Conservation (phyloP, 2,888 invertebrate species). For the Apotomis betuletana region DNA sequence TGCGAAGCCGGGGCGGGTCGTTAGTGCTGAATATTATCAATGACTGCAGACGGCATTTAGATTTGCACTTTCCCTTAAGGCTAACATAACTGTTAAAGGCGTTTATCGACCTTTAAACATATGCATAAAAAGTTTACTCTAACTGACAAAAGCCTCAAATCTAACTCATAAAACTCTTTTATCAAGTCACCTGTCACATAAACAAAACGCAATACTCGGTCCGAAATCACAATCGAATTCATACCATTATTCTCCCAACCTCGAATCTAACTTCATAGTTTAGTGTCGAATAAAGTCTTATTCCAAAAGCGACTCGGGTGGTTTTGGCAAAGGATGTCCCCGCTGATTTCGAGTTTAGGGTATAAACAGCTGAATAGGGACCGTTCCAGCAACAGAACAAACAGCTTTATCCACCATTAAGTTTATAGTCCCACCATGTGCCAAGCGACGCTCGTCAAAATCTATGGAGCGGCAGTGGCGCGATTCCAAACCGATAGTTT, state of each 20-base stretch:
- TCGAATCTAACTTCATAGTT: not conserved
- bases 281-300: not conserved
- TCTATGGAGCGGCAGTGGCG: constrained; percentile 49
- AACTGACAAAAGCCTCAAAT: not conserved
- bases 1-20: no score
- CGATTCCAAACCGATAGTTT: constrained; percentile 44
- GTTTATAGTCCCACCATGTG: constrained; percentile 51
- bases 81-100: no score
- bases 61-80: no score
- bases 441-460: constrained; percentile 52
- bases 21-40: no score
- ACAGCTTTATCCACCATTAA: constrained; percentile 48
- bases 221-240: constrained; percentile 27
- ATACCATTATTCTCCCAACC: not conserved
- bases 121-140: no score
- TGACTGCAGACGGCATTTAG: no score
- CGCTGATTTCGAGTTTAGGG: not conserved
- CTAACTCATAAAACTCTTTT: constrained; percentile 19
- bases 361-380: constrained; percentile 5
- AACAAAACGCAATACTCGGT: constrained; percentile 25
- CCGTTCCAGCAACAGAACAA: constrained; percentile 18
- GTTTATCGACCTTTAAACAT: no score
- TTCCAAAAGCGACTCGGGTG: not conserved
- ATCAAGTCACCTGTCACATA: constrained; percentile 27
- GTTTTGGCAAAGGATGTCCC: not conserved